Evolutionary conservation across 2,797 vertebrate species (phyloP).

Genomic region (Pangasius mekongensis): DNA sequence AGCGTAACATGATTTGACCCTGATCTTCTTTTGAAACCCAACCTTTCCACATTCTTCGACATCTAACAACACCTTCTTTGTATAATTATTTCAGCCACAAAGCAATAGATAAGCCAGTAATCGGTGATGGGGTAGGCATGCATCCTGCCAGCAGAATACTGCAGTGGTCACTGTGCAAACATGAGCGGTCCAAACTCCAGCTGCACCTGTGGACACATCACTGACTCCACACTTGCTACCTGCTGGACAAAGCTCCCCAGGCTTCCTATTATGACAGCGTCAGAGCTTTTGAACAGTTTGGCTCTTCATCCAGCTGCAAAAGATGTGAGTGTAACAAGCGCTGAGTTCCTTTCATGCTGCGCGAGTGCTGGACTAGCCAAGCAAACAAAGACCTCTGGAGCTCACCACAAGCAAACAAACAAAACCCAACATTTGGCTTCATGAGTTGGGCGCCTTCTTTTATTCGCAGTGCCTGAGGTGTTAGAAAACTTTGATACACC

Average conservation of each 20-base stretch:
- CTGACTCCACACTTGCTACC: constrained; percentile 43
- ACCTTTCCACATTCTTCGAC: not conserved
- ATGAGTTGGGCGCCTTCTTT: constrained; percentile 5
- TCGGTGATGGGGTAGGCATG: constrained; percentile 69
- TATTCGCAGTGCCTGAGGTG: constrained; percentile 15
- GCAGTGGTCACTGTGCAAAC: constrained; percentile 43
- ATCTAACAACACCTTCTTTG: constrained; percentile 10
- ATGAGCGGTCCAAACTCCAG: constrained; percentile 64
- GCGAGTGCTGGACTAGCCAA: not conserved
- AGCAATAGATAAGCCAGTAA: constrained; percentile 73
- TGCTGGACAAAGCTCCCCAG: constrained; percentile 24
- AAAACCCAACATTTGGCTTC: constrained; percentile 2
- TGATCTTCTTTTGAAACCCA: not conserved
- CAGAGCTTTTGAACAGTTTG: not conserved
- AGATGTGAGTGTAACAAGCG: constrained; percentile 18
- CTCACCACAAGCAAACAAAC: constrained; percentile 41
- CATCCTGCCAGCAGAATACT: constrained; percentile 69
- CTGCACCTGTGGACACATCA: constrained; percentile 75
- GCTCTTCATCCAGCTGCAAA: constrained; percentile 39
- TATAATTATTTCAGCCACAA: constrained; percentile 55
- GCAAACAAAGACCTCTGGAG: constrained; percentile 34
- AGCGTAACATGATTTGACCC: not conserved
- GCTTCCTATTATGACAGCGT: constrained; percentile 18
- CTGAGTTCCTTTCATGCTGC: constrained; percentile 26
- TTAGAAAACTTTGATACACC: constrained; percentile 2